Conservation (phyloP, 2,113 vertebrate species). For the Macaca mulatta region DNA sequence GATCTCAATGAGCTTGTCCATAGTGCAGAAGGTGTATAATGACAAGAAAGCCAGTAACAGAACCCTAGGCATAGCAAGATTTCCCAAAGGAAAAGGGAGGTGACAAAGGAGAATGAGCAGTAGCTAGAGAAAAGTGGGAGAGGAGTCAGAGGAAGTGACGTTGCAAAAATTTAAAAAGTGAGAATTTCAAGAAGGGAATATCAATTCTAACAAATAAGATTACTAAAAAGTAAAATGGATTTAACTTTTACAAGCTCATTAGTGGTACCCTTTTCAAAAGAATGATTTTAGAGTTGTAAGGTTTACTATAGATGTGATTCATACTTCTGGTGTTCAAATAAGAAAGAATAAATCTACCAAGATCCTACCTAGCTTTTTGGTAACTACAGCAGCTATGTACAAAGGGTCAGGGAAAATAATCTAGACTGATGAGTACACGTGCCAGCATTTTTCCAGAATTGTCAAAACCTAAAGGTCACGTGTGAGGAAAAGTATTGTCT, state of each 20-base stretch:
- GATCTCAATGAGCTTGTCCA: no score
- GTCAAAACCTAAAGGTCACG: background rate
- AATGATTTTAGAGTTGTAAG: background rate
- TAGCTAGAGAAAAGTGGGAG: background rate
- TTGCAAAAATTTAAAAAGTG: background rate
- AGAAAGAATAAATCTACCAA: background rate
- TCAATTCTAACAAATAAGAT: background rate
- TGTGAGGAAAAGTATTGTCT: background rate
- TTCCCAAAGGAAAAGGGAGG: no score
- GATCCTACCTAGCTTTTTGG: background rate
- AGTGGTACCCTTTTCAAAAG: background rate
- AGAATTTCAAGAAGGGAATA: background rate
- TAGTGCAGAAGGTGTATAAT: no score
- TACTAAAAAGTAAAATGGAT: background rate
- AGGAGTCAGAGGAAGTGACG: background rate
- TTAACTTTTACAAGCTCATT: background rate
- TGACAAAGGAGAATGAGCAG: background rate
- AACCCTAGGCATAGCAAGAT: no score
- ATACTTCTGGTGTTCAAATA: background rate
- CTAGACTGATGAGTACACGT: background rate
- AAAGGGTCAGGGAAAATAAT: background rate
- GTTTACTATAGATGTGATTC: background rate
- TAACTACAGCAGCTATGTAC: background rate
- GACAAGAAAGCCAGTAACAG: no score
- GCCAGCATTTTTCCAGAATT: background rate